Evolutionary conservation across 2,797 vertebrate genomes (phyloP).

Genomic region (Australoheros facetus): DNA sequence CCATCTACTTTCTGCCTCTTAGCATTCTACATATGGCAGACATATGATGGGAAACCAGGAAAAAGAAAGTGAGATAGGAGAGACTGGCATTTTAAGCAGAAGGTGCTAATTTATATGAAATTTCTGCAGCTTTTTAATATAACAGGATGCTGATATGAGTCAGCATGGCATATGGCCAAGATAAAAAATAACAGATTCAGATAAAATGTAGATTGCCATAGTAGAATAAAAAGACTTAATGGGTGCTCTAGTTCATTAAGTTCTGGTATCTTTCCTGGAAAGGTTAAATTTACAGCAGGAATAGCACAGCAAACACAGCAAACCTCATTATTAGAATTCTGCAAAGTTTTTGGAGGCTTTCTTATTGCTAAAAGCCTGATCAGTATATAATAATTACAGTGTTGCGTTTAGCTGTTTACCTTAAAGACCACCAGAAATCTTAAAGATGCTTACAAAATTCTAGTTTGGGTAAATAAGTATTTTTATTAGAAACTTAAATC

Average conservation of each 20-base stretch:
- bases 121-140: not conserved
- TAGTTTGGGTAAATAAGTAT: not conserved
- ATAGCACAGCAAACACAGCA: not conserved
- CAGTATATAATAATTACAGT: not conserved
- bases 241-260: too few species aligned
- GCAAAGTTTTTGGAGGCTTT: not conserved
- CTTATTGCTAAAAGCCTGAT: not conserved
- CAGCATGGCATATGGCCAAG: not conserved
- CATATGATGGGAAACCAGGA: not conserved
- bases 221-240: not conserved
- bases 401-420: not conserved
- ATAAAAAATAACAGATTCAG: not conserved
- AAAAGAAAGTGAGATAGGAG: not conserved
- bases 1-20: constrained; percentile 19
- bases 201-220: not conserved
- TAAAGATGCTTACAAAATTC: not conserved
- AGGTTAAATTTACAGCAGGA: not conserved
- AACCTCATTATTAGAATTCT: not conserved
- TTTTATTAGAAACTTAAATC: too few species aligned
- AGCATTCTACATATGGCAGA: constrained; percentile 36
- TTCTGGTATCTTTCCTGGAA: too few species aligned
- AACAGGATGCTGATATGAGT: not conserved
- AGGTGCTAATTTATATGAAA: not conserved
- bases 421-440: not conserved
- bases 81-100: not conserved